Evolutionary conservation across 1,140 invertebrate genomes (phyloP).

Genomic region (Colletes latitarsis): DNA sequence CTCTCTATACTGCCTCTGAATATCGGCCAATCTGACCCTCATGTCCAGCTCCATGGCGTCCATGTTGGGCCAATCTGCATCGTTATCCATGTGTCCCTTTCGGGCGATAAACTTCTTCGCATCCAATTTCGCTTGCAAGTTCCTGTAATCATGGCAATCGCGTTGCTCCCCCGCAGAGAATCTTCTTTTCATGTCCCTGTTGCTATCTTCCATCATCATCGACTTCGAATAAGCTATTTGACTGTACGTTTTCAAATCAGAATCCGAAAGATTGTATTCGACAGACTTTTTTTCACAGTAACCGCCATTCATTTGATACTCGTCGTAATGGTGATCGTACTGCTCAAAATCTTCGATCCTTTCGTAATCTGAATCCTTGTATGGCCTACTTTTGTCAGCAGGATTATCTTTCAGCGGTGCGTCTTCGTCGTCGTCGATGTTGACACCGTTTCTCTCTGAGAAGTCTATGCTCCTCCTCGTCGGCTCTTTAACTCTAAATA

Average conservation of each 20-base stretch:
- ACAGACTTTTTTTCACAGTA: neutral
- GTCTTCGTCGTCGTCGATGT: neutral
- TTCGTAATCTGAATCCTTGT: neutral
- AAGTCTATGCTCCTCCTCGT: slow-evolving; percentile 63
- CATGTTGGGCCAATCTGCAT: slow-evolving; percentile 83
- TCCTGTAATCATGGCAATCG: slow-evolving; percentile 75
- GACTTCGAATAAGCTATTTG: slow-evolving; percentile 33
- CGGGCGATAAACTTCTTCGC: slow-evolving; percentile 78
- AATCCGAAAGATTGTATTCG: slow-evolving; percentile 61
- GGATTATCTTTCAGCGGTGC: neutral
- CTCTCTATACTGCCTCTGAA: slow-evolving; percentile 90
- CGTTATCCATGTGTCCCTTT: slow-evolving; percentile 69
- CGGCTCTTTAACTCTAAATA: slow-evolving; percentile 49
- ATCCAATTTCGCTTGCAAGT: slow-evolving; percentile 78
- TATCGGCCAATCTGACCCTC: slow-evolving; percentile 88
- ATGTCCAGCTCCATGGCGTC: slow-evolving; percentile 90
- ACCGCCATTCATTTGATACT: neutral
- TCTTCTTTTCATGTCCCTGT: neutral
- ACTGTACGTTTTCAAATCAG: slow-evolving; percentile 55
- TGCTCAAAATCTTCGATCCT: neutral
- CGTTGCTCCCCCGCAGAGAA: slow-evolving; percentile 30
- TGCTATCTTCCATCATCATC: neutral
- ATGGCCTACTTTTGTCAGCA: neutral
- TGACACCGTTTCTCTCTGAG: neutral
- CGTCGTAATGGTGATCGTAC: neutral